Evolutionary conservation across 2,888 invertebrate species (phyloP), one percentile per base, ranked within the genome.

Genomic region (Archaeoteleia sp.): DNA sequence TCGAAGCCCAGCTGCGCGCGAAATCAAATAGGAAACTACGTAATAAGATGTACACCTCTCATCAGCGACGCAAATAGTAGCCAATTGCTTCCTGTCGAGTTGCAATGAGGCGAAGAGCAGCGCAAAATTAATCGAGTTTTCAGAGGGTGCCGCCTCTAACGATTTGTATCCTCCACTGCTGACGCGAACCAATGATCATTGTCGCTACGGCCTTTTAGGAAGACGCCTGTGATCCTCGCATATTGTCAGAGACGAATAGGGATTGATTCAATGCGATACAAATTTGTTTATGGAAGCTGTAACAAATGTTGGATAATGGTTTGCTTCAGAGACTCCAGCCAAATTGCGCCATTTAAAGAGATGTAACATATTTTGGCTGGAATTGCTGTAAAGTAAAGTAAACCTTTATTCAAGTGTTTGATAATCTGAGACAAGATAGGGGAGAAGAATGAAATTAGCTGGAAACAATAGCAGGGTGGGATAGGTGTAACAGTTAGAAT

Each of bases 71-170:
- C 61, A 46, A 53, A 61, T 61, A 61, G 42, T 62, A 13, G 54
- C 54, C 61, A 53, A 61, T 53, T 53, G 34, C 34, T 43, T 39
- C 34, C 29, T 40, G 49, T 46, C 34, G 34, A 23, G 17, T 32
- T 9, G 49, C 55, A 43, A 42, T 15, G 48, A 55, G 40, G 42
- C 62, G 39, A 39, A 10, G 54, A 48, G 39, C 23, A 10, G 20
- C 9, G 35, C 43, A 17, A 43, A 63, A 55, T 63, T 55, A 55
- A 63, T 63, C 45, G 49, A 49, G 48, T 55, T 63, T 55, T 49
- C 25, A 42, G 15, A 37, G 63, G 49, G 43, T 43, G 55, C 40
- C 43, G 49, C 55, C 49, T 49, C 55, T 32, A 34, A 63, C 62
- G 40, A 54, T 55, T 63, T 49, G 53, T 55, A 49, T 30, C 62